phyloP scores from a whole-genome alignment of 2,797 vertebrate species.

The Gobio occitaniae region DNA sequence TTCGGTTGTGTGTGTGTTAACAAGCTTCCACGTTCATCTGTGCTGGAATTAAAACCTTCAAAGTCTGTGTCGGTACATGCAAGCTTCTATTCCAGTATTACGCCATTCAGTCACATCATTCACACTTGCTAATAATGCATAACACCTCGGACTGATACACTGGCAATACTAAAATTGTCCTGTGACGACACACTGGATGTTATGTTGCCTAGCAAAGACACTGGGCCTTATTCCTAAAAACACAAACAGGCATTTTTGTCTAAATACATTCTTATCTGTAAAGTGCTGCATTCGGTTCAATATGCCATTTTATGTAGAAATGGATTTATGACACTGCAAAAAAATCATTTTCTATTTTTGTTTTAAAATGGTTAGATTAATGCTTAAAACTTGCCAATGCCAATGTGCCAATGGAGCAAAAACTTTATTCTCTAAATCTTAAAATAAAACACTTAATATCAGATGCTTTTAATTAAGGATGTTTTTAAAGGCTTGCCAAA shows the following conservation, averaged over 20 bases:
- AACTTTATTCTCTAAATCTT: neutral
- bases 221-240: neutral
- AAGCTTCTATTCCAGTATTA: slow-evolving; percentile 28
- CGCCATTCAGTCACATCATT: slow-evolving; percentile 19
- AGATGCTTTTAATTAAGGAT: neutral
- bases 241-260: neutral
- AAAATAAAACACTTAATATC: neutral
- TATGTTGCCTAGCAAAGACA: slow-evolving; percentile 17
- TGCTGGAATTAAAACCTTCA: slow-evolving; percentile 18
- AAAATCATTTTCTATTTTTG: neutral
- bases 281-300: neutral
- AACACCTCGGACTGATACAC: slow-evolving; percentile 26
- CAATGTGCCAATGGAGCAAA: neutral
- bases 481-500: neutral
- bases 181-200: slow-evolving; percentile 3
- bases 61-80: slow-evolving; percentile 7
- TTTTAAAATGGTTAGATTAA: neutral
- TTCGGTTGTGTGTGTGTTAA: neutral
- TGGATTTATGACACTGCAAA: neutral
- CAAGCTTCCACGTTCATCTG: neutral
- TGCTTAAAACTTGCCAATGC: neutral
- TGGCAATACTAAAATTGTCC: slow-evolving; percentile 40
- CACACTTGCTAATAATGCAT: slow-evolving; percentile 32
- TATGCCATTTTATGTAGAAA: neutral
- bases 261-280: neutral